Evolutionary conservation across 2,797 vertebrate species (phyloP).

Genomic region (Furcifer pardalis): DNA sequence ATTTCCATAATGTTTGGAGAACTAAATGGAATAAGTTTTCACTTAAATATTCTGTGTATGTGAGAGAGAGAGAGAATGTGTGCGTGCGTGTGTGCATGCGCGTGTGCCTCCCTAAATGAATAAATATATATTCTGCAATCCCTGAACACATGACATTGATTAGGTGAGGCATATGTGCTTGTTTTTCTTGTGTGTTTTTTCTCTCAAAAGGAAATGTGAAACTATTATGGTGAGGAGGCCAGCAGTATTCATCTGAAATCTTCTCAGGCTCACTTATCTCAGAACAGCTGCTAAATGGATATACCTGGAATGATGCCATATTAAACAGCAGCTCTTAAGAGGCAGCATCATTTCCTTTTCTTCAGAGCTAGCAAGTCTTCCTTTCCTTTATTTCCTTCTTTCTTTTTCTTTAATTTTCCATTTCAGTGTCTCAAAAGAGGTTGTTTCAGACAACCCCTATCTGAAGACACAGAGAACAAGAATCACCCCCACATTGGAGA

Average conservation of each 20-base stretch:
- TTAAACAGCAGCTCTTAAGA: constrained; percentile 31
- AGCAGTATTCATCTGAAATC: background rate
- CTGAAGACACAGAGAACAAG: constrained; percentile 48
- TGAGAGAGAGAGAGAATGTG: background rate
- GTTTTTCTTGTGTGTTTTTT: constrained; percentile 4
- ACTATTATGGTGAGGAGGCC: constrained; percentile 9
- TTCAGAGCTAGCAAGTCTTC: constrained; percentile 7
- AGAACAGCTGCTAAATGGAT: background rate
- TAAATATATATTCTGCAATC: constrained; percentile 7
- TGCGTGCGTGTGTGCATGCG: background rate
- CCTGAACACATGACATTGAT: constrained; percentile 31
- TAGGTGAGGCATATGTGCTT: constrained; percentile 32
- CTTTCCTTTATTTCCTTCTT: no score
- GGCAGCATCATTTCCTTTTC: constrained; percentile 24
- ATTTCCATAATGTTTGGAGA: background rate
- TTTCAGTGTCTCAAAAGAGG: constrained; percentile 6
- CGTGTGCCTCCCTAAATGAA: no score
- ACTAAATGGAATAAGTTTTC: constrained; percentile 13
- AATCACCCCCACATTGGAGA: background rate
- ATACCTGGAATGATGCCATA: constrained; percentile 27
- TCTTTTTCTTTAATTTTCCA: background rate
- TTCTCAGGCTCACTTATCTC: background rate
- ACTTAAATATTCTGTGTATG: no score
- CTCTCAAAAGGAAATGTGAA: background rate
- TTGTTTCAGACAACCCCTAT: constrained; percentile 32